Conservation (phyloP, 1,140 invertebrate genomes). For the Saccostrea echinata region DNA sequence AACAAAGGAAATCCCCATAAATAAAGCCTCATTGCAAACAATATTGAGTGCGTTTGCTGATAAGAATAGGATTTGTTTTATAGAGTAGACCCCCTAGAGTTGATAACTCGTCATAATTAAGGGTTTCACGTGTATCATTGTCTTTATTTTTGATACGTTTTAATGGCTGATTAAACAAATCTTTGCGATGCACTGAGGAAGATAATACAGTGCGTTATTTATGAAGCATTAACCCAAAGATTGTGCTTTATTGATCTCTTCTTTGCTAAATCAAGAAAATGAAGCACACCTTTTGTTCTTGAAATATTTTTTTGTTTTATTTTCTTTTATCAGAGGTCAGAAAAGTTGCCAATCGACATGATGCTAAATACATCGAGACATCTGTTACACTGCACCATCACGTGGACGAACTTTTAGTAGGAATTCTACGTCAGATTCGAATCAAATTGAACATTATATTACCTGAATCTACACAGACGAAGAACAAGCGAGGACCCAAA, state of each 20-base stretch:
- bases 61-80: constrained; percentile 16
- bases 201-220: not conserved
- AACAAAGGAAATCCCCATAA: not conserved
- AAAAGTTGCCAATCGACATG: constrained; percentile 1
- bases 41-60: constrained; percentile 5
- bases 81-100: not conserved
- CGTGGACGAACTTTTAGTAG: constrained; percentile 17
- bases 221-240: not conserved
- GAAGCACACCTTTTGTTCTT: not conserved
- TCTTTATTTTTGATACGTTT: not conserved
- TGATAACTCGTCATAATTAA: constrained; percentile 10
- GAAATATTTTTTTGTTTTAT: not conserved
- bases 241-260: not conserved
- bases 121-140: not conserved
- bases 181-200: not conserved
- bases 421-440: constrained; percentile 25
- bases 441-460: constrained; percentile 14
- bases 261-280: not conserved
- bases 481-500: constrained; percentile 10
- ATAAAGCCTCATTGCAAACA: not conserved
- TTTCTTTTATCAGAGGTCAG: constrained; percentile 7
- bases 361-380: constrained; percentile 32
- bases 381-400: constrained; percentile 16
- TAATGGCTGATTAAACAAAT: constrained; percentile 30
- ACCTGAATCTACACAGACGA: not conserved